Evolutionary conservation across 2,888 invertebrate genomes (phyloP).

Genomic region (Galerucella calmariensis): DNA sequence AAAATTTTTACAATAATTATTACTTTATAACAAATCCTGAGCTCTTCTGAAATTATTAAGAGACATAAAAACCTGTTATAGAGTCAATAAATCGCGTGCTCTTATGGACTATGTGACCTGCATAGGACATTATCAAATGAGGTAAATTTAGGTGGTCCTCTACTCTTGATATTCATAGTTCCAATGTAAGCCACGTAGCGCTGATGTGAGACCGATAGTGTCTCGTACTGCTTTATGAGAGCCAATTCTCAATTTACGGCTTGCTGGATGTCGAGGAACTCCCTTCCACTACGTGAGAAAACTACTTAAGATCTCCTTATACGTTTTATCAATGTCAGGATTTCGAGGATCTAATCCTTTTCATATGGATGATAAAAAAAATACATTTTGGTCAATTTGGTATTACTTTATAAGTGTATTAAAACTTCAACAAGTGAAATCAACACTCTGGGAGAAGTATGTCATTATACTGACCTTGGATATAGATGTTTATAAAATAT

Average conservation of each 20-base stretch:
- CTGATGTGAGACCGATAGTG: constrained; percentile 64
- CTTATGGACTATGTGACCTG: constrained; percentile 43
- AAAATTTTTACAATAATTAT: no score
- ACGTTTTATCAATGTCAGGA: constrained; percentile 62
- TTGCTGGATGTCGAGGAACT: constrained; percentile 54
- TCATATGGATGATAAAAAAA: constrained; percentile 29
- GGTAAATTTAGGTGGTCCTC: constrained; percentile 40
- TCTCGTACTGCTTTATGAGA: constrained; percentile 63
- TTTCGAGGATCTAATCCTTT: constrained; percentile 51
- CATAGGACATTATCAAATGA: constrained; percentile 41
- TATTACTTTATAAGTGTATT: no score
- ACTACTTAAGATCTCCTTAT: constrained; percentile 56
- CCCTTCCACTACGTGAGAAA: constrained; percentile 60
- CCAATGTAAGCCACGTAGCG: constrained; percentile 63
- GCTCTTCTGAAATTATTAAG: constrained; percentile 19
- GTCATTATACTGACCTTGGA: no score
- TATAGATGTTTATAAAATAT: no score
- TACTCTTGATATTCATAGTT: constrained; percentile 58
- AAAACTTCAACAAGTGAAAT: no score
- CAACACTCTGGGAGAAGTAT: no score
- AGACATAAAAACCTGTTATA: constrained; percentile 39
- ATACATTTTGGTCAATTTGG: not conserved
- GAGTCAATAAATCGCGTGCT: constrained; percentile 41
- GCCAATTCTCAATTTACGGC: constrained; percentile 62
- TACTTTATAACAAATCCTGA: constrained; percentile 21